Base-by-base conservation (phyloP, 2,113 vertebrate species). In the Antigone vipio region DNA sequence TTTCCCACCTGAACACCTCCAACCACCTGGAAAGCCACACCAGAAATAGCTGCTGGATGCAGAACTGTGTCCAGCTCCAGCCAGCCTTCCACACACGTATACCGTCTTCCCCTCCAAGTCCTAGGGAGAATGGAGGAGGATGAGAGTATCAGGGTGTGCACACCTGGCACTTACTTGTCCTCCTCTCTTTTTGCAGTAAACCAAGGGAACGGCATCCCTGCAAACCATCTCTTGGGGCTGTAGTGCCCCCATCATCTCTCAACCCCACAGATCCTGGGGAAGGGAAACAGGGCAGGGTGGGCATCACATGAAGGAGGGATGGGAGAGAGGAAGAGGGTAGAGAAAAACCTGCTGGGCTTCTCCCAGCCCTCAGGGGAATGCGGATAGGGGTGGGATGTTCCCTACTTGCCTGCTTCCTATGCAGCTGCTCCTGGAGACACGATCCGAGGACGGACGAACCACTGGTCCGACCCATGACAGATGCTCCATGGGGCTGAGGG, bases 401-500 rank as follows among this genome's bases (percentile, higher is more conserved):
- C 74, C 49, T 5, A 95, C 91, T 97, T 97, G 95, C 94, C 94
- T 97, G 96, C 78, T 93, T 88, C 84, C 89, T 40, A 89, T 2
- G 89, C 53, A 88, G 94, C 89, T 96, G 92, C 89, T 96, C 93
- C 94, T 75, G 93, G 94, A 82, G 45, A 49, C 87, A 0, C 78
- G 87, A 11, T 88, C 93, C 29, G 74, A 94, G 84, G 95, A 85
- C 0, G 62, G n/a, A 9, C 67, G 93, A 64, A 59, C 87, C 58
- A 2, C 92, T 3, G 93, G 87, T 35, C 64, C 60, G 7, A 95
- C 84, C 94, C 96, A 95, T 96, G 96, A 49, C 69, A 79, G 94
- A 50, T 93, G 92, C 89, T 97, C 95, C 93, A 96, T 96, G 89
- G 85, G 81, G 93, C 77, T 95, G 77, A 64, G 29, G 49, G 27